Evolutionary conservation across 2,888 invertebrate species (phyloP), one percentile per base, ranked within the genome.

Genomic region (Caenorhabditis angaria): DNA sequence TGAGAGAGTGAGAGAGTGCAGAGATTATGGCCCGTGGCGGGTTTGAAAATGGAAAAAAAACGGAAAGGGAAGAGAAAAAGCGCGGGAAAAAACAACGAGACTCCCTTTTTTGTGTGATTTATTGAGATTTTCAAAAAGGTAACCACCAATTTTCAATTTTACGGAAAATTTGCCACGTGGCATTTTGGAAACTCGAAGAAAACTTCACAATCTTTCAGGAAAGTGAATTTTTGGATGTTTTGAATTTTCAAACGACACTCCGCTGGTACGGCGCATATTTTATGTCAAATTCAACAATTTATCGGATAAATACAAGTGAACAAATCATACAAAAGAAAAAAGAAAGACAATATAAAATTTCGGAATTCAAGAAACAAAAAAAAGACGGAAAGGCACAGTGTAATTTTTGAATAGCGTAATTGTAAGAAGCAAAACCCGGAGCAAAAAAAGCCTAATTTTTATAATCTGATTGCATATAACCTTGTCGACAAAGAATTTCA

Each of bases 401-500:
- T n/a, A n/a, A n/a, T n/a, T n/a, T n/a, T n/a, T n/a, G n/a, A n/a
- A n/a, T n/a, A n/a, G n/a, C n/a, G n/a, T n/a, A n/a, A 41, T 10
- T 6, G 18, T 32, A 5, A 41, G 18, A 41, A 41, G 18, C 18
- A 14, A 41, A 12, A 14, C 10, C 41, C 41, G 14, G 41, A 41
- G 18, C 10, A 32, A 8, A 32, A 32, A 8, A 10, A 3, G 10
- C 18, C 41, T 41, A 41, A 41, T 41, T 41, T 22, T 50, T 54
- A n/a, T 54, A 28, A 63, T 68, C 68, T 14, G 63, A 27, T 56
- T 68, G 59, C 69, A 77, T 65, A 65, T 70, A 56, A 24, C 76
- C 75, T 20, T 81, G 77, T 35, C 75, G 76, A 58, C 81, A 81
- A 12, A 81, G 56, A 29, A 65, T 67, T 57, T 77, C 81, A 24